These are phyloP conservation scores for Drosophila lini DNA, from an alignment of 1,140 invertebrate species.

Conservation along the genomic window DNA sequence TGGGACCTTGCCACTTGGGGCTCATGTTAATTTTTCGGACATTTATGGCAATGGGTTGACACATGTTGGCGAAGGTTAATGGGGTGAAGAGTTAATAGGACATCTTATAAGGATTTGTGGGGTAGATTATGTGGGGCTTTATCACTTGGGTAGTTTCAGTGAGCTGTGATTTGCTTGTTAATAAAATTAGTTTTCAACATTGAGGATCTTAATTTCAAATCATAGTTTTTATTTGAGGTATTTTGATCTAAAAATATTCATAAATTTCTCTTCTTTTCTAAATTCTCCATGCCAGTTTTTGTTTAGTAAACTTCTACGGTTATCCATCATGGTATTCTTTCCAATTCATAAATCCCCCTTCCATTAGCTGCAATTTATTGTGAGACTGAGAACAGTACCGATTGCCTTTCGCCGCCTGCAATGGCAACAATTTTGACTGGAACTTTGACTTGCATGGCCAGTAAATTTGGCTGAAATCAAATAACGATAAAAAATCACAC, in stretches of 20 bases:
- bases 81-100: slow-evolving; percentile 21
- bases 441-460: slow-evolving; percentile 42
- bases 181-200: not conserved
- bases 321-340: not conserved
- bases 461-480: slow-evolving; percentile 75
- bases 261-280: not conserved
- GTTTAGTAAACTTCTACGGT: not conserved
- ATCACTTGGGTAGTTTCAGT: not conserved
- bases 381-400: not conserved
- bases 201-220: not conserved
- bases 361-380: slow-evolving; percentile 3
- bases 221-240: not conserved
- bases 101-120: slow-evolving; percentile 3
- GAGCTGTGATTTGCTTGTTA: not conserved
- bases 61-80: slow-evolving; percentile 39
- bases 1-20: slow-evolving; percentile 24
- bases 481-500: slow-evolving; percentile 84
- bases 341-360: not conserved
- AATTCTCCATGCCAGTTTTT: no score
- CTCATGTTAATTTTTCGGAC: slow-evolving; percentile 47
- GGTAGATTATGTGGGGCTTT: not conserved
- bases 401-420: slow-evolving; percentile 21
- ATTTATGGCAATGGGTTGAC: slow-evolving; percentile 63
- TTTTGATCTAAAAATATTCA: not conserved
- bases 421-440: slow-evolving; percentile 44